Base-by-base conservation (phyloP, 2,113 vertebrate species). In the Scortum barcoo region DNA sequence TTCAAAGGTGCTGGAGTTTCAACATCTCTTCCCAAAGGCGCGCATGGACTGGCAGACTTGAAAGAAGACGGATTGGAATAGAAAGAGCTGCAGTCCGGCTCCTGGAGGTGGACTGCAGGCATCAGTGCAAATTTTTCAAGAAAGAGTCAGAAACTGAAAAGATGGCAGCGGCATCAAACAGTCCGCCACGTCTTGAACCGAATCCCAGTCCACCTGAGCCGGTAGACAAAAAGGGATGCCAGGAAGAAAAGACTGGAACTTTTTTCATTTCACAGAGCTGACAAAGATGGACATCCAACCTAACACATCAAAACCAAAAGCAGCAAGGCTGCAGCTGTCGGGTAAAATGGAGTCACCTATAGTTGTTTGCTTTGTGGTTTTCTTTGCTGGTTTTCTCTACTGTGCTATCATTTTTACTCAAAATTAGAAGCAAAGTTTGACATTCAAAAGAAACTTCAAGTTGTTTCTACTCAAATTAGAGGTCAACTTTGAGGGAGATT, bases 121-220 rank as follows among this genome's bases (percentile, higher is more conserved):
- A 48, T 83, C 66, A 16, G 56, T 24, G 62, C n/a, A 53, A 44
- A 77, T 42, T 61, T 61, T 80, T 57, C 62, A 66, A 30, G 61
- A 67, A n/a, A n/a, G 20, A 38, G 38, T 54, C 50, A 24, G 46
- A 62, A 65, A 56, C 42, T 58, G 48, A 72, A 85, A 76, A 72
- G 71, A 50, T 61, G 58, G 81, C 77, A 69, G 4, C 51, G 7
- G 72, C 86, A 87, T 89, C 72, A 90, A 86, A 91, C 65, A 13
- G 12, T 68, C 53, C 42, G 19, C 19, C 51, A 3, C 1, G 19
- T 84, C 56, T 69, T 66, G 60, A 83, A 33, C 62, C 7, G 2
- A 81, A 65, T 86, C 82, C 81, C 61, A 74, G 36, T 72, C 36
- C 61, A 54, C 81, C 88, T 74, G 73, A 72, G 72, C 40, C 5